A percentile compares a stretch with the other conserved stretches of the same genome.
Conservation (phyloP, 2,113 vertebrate species). For the Tympanuchus pallidicinctus region DNA sequence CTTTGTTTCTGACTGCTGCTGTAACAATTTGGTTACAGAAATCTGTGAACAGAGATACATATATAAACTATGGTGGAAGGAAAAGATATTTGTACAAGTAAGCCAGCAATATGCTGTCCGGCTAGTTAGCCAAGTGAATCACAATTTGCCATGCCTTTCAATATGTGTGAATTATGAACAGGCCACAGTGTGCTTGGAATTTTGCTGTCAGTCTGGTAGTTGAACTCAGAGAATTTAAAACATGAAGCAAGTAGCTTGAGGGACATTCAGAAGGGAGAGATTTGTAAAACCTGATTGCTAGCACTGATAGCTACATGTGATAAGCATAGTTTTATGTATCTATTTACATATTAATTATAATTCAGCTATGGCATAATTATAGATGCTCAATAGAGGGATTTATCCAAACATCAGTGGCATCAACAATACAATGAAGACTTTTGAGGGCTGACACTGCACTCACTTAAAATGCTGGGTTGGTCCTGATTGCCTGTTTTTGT, state of each 20-base stretch:
- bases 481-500: not conserved
- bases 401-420: constrained; percentile 67
- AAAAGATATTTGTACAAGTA: not conserved
- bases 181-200: not conserved
- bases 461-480: constrained; percentile 34
- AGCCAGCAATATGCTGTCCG: not conserved
- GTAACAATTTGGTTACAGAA: not conserved
- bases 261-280: constrained; percentile 31
- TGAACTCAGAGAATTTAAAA: constrained; percentile 40
- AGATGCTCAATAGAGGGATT: constrained; percentile 47
- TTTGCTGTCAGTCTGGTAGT: not conserved
- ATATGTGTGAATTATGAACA: not conserved
- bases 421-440: constrained; percentile 66
- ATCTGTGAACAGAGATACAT: not conserved
- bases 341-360: constrained; percentile 80
- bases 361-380: constrained; percentile 72
- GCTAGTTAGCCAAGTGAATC: not conserved
- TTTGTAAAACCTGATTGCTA: constrained; percentile 48
- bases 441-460: constrained; percentile 34
- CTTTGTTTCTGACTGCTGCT: not conserved
- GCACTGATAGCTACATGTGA: constrained; percentile 49
- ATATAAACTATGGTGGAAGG: not conserved
- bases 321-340: constrained; percentile 68
- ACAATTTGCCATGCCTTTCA: not conserved
- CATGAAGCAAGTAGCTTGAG: not conserved